phyloP scores from a whole-genome alignment of 2,113 vertebrate species.

The Petrocephalus zakoni region DNA sequence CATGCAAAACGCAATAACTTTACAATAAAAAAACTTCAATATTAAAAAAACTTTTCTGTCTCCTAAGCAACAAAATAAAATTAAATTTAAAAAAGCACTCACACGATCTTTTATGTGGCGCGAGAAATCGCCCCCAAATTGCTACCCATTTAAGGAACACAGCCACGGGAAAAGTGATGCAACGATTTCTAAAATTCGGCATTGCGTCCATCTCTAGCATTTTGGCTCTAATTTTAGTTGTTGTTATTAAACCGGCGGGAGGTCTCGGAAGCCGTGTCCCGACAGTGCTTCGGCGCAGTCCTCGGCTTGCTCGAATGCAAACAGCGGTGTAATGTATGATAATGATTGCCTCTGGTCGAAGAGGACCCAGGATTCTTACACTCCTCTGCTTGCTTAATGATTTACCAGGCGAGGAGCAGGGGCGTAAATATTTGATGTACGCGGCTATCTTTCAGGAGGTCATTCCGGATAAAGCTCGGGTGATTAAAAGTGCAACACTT shows the following conservation, averaged over 20 bases:
- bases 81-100: background rate
- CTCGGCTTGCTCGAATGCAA: slow-evolving; percentile 14
- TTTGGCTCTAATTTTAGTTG: background rate
- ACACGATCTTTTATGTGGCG: background rate
- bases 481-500: slow-evolving; percentile 18
- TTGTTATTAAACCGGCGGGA: slow-evolving; percentile 10
- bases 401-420: slow-evolving; percentile 21
- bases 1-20: background rate
- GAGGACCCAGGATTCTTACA: slow-evolving; percentile 5
- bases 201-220: background rate
- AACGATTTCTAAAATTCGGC: background rate
- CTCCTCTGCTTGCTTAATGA: slow-evolving; percentile 18
- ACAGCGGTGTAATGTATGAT: slow-evolving; percentile 13
- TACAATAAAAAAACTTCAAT: background rate
- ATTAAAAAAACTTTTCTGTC: background rate
- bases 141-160: background rate
- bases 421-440: slow-evolving; percentile 26
- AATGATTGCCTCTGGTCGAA: slow-evolving; percentile 13
- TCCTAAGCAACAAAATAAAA: background rate
- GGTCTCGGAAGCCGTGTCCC: background rate
- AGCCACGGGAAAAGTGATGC: background rate
- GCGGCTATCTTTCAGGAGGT: slow-evolving; percentile 12
- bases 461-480: background rate
- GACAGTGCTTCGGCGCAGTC: background rate
- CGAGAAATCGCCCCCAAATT: background rate